These are phyloP conservation scores for Anisognathus igniventris DNA, from an alignment of 2,797 vertebrate species.

Conservation along the genomic window DNA sequence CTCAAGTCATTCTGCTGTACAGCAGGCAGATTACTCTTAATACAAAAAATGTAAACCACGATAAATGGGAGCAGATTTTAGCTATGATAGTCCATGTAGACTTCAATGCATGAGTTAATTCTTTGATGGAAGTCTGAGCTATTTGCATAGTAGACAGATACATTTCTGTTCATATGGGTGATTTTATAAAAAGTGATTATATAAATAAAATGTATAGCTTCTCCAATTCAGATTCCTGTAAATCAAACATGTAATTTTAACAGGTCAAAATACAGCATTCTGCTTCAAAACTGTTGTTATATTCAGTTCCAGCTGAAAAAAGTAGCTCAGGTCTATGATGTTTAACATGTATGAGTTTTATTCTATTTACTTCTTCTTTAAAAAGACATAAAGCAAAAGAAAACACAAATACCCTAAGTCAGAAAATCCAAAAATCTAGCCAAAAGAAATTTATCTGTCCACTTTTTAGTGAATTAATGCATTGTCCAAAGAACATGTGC, in stretches of 20 bases:
- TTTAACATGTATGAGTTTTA: background rate
- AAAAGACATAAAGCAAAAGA: background rate
- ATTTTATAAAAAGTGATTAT: background rate
- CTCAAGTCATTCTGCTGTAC: background rate
- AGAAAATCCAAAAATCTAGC: background rate
- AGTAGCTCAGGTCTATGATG: background rate
- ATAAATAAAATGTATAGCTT: background rate
- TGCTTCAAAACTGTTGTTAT: background rate
- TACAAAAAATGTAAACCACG: constrained; percentile 17
- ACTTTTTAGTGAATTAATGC: background rate
- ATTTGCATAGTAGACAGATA: background rate
- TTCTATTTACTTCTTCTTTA: background rate
- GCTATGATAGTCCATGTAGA: background rate
- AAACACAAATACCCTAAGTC: background rate
- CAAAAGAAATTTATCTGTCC: background rate
- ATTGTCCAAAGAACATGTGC: background rate
- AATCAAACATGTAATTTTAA: background rate
- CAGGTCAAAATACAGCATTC: background rate
- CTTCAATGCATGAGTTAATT: background rate
- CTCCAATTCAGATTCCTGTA: background rate
- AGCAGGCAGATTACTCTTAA: constrained; percentile 7
- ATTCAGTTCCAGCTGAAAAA: background rate
- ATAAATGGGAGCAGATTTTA: constrained; percentile 44
- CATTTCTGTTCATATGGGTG: background rate
- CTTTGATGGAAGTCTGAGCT: background rate